Evolutionary conservation across 2,797 vertebrate genomes (phyloP).

Genomic region (Nannoperca australis): DNA sequence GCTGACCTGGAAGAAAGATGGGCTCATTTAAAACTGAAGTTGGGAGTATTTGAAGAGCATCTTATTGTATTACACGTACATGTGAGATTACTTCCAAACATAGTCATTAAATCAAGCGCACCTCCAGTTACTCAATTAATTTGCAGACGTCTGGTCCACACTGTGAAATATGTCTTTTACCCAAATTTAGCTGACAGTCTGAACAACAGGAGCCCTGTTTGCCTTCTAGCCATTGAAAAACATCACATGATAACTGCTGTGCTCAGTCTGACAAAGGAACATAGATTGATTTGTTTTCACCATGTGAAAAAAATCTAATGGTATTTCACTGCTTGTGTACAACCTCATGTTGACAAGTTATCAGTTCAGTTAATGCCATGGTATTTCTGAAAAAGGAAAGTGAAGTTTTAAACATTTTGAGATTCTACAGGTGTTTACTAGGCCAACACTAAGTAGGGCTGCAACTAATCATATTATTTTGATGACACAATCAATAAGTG

Average conservation of each 20-base stretch:
- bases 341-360: neutral
- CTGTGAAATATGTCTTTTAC: conserved; percentile 13
- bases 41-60: conserved; percentile 22
- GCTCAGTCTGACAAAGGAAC: neutral
- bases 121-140: conserved; percentile 30
- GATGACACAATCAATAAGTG: neutral
- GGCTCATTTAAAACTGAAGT: conserved; percentile 41
- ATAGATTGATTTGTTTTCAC: neutral
- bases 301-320: neutral
- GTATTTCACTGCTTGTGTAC: neutral
- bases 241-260: neutral
- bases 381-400: neutral
- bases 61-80: conserved; percentile 6
- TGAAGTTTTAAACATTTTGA: neutral
- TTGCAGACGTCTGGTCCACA: neutral
- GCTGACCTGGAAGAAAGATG: conserved; percentile 59
- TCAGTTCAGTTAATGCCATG: too few species aligned
- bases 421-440: neutral
- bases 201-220: neutral
- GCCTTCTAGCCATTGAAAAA: neutral
- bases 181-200: neutral
- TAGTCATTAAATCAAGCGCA: conserved; percentile 30
- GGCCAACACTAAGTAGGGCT: neutral
- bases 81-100: conserved; percentile 23
- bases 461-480: neutral